These are phyloP conservation scores for Pachyrhynchus sulphureomaculatus DNA, from an alignment of 1,140 invertebrate species.

Conservation along the genomic window DNA sequence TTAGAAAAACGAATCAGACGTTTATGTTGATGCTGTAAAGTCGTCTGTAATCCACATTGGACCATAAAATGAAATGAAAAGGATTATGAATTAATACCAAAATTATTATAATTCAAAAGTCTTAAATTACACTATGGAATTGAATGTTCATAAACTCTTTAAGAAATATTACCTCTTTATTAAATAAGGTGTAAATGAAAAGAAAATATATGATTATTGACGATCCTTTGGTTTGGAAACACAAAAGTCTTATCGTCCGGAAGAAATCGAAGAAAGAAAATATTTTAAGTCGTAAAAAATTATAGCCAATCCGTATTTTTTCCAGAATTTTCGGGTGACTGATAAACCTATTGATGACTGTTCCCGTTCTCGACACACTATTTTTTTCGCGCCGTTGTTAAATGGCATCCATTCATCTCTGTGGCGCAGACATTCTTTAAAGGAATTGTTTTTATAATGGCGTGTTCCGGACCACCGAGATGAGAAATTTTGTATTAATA, in stretches of 20 bases:
- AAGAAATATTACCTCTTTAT: no score
- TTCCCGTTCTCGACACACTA: constrained; percentile 43
- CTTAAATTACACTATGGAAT: no score
- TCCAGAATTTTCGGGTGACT: constrained; percentile 44
- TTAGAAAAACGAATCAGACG: no score
- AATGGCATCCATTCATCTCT: constrained; percentile 29
- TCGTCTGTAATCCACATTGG: no score
- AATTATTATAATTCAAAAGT: no score
- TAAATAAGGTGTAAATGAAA: neutral
- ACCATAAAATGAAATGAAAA: no score
- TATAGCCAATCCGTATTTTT: constrained; percentile 48
- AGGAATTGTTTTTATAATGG: constrained; percentile 33
- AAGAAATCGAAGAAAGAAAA: constrained; percentile 45
- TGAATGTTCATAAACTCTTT: no score
- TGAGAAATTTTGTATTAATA: constrained; percentile 7
- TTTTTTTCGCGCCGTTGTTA: constrained; percentile 39
- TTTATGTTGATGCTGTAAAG: no score
- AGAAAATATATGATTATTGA: constrained; percentile 42
- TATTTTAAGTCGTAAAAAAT: constrained; percentile 41
- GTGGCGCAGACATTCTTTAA: constrained; percentile 19
- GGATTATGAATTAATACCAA: no score
- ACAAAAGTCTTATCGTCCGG: constrained; percentile 50
- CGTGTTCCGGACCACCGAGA: constrained; percentile 17
- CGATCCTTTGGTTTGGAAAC: constrained; percentile 47
- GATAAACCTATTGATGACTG: constrained; percentile 50